A percentile compares a stretch with the other conserved stretches of the same genome.
Conservation (phyloP, 2,888 invertebrate genomes). For the Synanthedon myopaeformis region DNA sequence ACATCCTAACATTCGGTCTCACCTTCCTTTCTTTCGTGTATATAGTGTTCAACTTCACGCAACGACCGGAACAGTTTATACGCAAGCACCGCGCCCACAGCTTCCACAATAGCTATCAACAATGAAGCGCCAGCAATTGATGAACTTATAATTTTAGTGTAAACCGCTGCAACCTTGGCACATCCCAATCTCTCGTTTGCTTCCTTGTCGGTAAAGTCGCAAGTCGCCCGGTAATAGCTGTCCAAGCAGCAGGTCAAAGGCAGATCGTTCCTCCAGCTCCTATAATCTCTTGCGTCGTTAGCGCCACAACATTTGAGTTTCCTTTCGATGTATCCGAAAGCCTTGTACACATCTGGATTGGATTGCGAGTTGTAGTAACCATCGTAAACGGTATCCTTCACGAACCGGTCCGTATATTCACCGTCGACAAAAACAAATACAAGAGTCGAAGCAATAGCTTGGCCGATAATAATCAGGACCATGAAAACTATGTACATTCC, state of each 20-base stretch:
- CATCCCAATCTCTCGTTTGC: conserved; percentile 61
- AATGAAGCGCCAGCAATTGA: conserved; percentile 55
- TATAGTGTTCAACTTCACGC: conserved; percentile 60
- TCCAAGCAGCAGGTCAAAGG: conserved; percentile 57
- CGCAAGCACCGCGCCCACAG: conserved; percentile 45
- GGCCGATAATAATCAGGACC: conserved; percentile 42
- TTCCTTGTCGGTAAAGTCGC: conserved; percentile 62
- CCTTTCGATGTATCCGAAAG: conserved; percentile 54
- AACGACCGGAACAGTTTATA: conserved; percentile 55
- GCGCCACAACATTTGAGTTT: conserved; percentile 59
- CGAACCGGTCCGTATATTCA: conserved; percentile 55
- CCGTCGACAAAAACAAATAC: conserved; percentile 63
- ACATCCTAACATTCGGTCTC: conserved; percentile 54
- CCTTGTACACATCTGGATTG: conserved; percentile 52
- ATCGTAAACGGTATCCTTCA: conserved; percentile 62
- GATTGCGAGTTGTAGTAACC: conserved; percentile 61
- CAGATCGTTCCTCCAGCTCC: conserved; percentile 57
- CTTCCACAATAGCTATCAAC: conserved; percentile 46
- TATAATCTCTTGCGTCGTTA: conserved; percentile 59
- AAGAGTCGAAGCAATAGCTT: conserved; percentile 46
- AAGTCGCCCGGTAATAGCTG: conserved; percentile 53
- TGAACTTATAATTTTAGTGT: conserved; percentile 60
- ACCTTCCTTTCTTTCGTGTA: conserved; percentile 57
- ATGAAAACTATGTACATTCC: conserved; percentile 52
- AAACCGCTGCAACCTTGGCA: conserved; percentile 63